Evolutionary conservation across 2,888 invertebrate species (phyloP), one percentile per base, ranked within the genome.

Genomic region (Drosophila sordidapex): DNA sequence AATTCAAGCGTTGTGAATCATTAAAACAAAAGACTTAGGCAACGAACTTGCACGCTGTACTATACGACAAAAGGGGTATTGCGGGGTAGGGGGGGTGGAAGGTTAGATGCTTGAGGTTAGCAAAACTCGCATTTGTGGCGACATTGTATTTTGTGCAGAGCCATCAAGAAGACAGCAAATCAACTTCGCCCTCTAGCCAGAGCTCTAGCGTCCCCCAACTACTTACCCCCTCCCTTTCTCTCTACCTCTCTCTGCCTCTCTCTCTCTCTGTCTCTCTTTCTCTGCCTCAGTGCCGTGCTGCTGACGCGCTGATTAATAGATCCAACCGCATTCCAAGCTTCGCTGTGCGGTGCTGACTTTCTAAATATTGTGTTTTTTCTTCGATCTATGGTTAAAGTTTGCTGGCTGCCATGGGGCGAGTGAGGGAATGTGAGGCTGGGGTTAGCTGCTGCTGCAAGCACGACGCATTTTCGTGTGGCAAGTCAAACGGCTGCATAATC

Each of bases 11-110:
- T 70, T 77, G 71, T 70, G 90, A 46, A 90, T 81, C 87, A 89
- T 88, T 90, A 88, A 89, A 91, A 90, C 91, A 85, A 89, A 89
- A 91, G 91, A 89, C 90, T 91, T 90, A 91, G 83, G 91, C 85
- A 87, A 82, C 91, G 76, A 89, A 89, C 89, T 84, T 77, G 46
- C 27, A 33, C n/a, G 38, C 0, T 33, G 33, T 33, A 46, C 62
- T 38, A 33, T 10, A 43, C 53, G 11, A 21, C 35, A 54, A 27
- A 54, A 3, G 11, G 49, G 29, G 8, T 15, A 0, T n/a, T 15
- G 31, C 11, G 2, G 4, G 8, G 27, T 21, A 29, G 15, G 15
- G 13, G 21, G 7, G 4, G 15, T 25, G 33, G 11, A 33, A 33
- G 25, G 38, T 29, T 21, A 46, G 15, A 18, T 25, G 46, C 46